Base-by-base conservation (phyloP, 2,888 invertebrate species). In the Teleiodes luculella region DNA sequence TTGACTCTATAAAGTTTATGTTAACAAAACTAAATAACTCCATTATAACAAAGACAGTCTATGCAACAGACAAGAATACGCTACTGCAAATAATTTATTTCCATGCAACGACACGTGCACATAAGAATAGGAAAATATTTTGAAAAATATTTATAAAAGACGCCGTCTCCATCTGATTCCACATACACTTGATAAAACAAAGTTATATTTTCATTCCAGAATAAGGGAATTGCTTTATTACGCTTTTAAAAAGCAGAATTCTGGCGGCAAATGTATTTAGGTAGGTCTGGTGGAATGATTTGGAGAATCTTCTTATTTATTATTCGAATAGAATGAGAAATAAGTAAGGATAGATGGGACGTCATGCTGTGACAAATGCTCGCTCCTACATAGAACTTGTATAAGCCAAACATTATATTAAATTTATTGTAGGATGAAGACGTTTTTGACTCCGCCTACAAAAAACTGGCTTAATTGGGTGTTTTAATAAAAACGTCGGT, bases 381-480 rank as follows among this genome's bases (percentile, higher is more conserved):
- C 46, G 64, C 64, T 73, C 71, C 76, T 75, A 72, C 70, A 70
- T 77, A 74, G 63, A 71, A 63, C 72, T 70, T 74, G 72, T 74
- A 76, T 81, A 77, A 74, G 62, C 77, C 76, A 79, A 41, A 77
- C 76, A 78, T 85, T 83, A 83, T 64, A 68, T 78, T 71, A 74
- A 80, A 86, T 84, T 86, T 86, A 85, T 81, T 70, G 67, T 66
- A 66, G 73, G 76, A 86, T 86, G 77, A 83, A 86, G 84, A 83
- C 81, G 78, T 86, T 75, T 70, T 66, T 63, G 72, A 71, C 74
- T 63, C 76, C 83, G 70, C 82, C 83, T 72, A 76, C 78, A 58
- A 70, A 58, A 70, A 67, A 74, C 66, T 64, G 68, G 62, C 69
- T 74, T 78, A 78, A 81, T 81, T 80, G 71, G 68, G 75, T 74